Conservation (phyloP, 2,888 invertebrate species). For the Eucera pruinosa region DNA sequence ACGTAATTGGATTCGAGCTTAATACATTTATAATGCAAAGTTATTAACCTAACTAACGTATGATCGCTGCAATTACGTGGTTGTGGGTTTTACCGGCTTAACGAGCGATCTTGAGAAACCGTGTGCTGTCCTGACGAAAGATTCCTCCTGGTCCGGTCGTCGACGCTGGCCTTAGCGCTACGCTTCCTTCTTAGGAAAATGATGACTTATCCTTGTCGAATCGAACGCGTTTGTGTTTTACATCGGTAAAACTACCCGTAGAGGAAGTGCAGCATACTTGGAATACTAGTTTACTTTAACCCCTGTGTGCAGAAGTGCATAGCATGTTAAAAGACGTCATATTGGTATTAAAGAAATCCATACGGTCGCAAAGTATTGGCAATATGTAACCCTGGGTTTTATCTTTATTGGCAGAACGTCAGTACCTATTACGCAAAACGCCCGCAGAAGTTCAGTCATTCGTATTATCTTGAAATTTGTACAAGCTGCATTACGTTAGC, state of each 20-base stretch:
- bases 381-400: not conserved
- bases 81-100: slow-evolving; percentile 77
- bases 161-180: slow-evolving; percentile 38
- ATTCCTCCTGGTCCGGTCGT: slow-evolving; percentile 27
- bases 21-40: slow-evolving; percentile 80
- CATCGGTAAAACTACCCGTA: not conserved
- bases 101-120: slow-evolving; percentile 73
- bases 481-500: slow-evolving; percentile 5
- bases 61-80: slow-evolving; percentile 76
- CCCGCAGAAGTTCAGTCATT: slow-evolving; percentile 39
- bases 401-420: not conserved
- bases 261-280: too few relatives aligned
- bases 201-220: not conserved
- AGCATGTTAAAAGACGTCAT: too few relatives aligned
- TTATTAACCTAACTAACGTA: slow-evolving; percentile 76
- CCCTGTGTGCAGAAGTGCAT: too few relatives aligned
- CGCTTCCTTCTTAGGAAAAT: slow-evolving; percentile 25
- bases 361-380: too few relatives aligned
- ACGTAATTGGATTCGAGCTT: slow-evolving; percentile 76
- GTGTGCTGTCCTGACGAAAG: slow-evolving; percentile 45
- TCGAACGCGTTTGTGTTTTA: slow-evolving; percentile 5
- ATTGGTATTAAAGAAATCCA: too few relatives aligned
- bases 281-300: too few relatives aligned
- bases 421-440: slow-evolving; percentile 41
- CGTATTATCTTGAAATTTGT: slow-evolving; percentile 15